Base-by-base conservation (phyloP, 2,113 vertebrate genomes). In the Catharus bicknelli region DNA sequence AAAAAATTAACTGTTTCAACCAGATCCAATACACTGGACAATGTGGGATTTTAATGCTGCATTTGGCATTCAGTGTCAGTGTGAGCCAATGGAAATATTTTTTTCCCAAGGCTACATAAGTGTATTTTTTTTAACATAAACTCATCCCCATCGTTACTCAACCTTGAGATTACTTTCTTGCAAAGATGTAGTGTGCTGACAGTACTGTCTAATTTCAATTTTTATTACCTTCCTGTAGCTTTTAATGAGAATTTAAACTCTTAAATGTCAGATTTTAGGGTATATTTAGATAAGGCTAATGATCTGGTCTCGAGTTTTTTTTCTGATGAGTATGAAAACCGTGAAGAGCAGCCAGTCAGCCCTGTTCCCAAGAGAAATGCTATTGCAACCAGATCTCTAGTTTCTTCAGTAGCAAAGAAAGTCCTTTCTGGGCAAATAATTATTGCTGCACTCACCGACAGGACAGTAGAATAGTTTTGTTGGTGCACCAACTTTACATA, bases 221-320 rank as follows among this genome's bases (percentile, higher is more conserved):
- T 94, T 92, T 91, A 90, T 93, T 93, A 88, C 63, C 36, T 93
- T 91, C 48, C 67, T 90, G 55, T 87, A 91, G 54, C 38, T 89
- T 94, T 92, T 81, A 92, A 94, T 93, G 80, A 95, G 68, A 92
- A 90, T 30, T 70, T 84, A 93, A 94, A 78, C 48, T 16, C 77
- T 72, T 72, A 90, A 95, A 80, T 86, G 72, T 87, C 92, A 95
- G 45, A 91, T 91, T 92, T 96, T 90, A 94, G 58, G 55, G 7
- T 73, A 77, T 95, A 83, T 95, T 95, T 91, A 90, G 63, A 58
- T 83, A 91, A 92, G 48, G 50, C 80, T 96, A 95, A 95, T 91
- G 92, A 90, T 82, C 36, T 73, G 27, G n/a, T 87, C 53, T 72
- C 27, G 20, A 75, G 23, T 40, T 25, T 89, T 88, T 92, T 94